Conservation (phyloP, 2,888 invertebrate genomes). For the Venustoraphidia nigricollis region DNA sequence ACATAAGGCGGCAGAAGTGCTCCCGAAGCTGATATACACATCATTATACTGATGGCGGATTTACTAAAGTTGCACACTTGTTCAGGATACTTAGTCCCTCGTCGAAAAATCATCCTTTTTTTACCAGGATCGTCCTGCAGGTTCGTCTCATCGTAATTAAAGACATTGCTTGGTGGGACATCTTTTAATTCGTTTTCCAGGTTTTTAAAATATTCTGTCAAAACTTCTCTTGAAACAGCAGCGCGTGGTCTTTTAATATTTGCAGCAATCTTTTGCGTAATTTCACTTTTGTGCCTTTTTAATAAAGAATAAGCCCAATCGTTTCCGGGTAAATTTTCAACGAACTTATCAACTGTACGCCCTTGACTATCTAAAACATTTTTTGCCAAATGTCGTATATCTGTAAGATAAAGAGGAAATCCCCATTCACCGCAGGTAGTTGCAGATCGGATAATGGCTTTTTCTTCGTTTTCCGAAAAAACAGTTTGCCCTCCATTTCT, state of each 20-base stretch:
- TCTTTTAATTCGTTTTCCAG: conserved; percentile 9
- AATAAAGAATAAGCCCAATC: conserved; percentile 8
- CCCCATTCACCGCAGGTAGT: conserved; percentile 1
- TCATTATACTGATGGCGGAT: conserved; percentile 17
- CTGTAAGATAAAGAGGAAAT: conserved; percentile 1
- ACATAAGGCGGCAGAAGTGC: conserved; percentile 19
- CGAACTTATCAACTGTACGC: conserved; percentile 2
- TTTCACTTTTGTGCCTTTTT: conserved; percentile 5
- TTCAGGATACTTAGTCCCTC: conserved; percentile 12
- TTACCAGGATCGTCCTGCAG: conserved; percentile 12
- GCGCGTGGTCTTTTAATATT: conserved; percentile 9
- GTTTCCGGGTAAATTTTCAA: conserved; percentile 8
- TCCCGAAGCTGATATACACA: conserved; percentile 18
- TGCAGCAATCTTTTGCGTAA: conserved; percentile 4
- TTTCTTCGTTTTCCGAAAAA: conserved; percentile 2
- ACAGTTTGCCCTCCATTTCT: conserved; percentile 4
- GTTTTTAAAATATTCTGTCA: conserved; percentile 12
- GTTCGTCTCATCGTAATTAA: conserved; percentile 10
- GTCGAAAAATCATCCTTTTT: conserved; percentile 10
- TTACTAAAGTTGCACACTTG: conserved; percentile 14
- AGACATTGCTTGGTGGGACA: conserved; percentile 6
- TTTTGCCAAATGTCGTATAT: conserved; percentile 5
- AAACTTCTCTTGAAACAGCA: conserved; percentile 9
- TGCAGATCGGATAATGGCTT: background rate
- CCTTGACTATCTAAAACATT: conserved; percentile 9